phyloP scores from a whole-genome alignment of 2,113 vertebrate genomes.

The Lycaon pictus region DNA sequence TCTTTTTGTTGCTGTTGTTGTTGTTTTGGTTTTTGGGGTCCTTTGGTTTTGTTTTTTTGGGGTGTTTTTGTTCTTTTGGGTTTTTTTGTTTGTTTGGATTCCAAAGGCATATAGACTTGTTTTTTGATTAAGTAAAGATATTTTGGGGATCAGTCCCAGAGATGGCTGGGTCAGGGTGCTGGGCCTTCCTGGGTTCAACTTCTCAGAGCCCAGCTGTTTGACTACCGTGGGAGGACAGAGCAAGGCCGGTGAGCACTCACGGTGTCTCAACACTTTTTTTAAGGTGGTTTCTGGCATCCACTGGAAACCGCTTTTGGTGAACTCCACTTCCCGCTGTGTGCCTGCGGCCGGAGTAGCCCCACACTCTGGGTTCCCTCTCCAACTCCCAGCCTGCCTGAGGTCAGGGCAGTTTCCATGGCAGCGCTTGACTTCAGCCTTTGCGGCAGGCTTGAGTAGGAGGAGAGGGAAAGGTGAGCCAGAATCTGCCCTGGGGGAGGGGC shows the following conservation, averaged over 20 bases:
- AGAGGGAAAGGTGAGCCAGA: constrained; percentile 64
- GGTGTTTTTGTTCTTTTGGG: not conserved
- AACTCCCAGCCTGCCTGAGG: constrained; percentile 70
- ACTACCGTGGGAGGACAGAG: constrained; percentile 9
- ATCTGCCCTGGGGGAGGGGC: constrained; percentile 64
- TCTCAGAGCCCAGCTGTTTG: not conserved
- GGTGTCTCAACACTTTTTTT: constrained; percentile 78
- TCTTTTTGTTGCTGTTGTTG: not conserved
- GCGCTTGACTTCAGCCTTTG: constrained; percentile 61
- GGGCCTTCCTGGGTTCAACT: constrained; percentile 43
- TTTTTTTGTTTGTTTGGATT: not conserved
- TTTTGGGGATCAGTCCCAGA: not conserved
- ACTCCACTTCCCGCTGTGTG: constrained; percentile 76
- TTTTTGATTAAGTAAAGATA: not conserved
- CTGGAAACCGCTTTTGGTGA: constrained; percentile 81
- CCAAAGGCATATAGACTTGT: not conserved
- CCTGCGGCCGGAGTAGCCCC: constrained; percentile 76
- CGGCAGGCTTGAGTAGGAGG: constrained; percentile 68
- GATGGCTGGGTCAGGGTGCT: constrained; percentile 40
- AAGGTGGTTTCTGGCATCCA: constrained; percentile 81
- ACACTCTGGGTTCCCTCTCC: constrained; percentile 79
- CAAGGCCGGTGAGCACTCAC: constrained; percentile 71
- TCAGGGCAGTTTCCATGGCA: constrained; percentile 64
- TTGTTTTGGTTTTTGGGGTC: not conserved
- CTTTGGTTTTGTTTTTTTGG: not conserved